Base-by-base conservation (phyloP, 2,797 vertebrate species). In the Rhabdophis nuchalis region DNA sequence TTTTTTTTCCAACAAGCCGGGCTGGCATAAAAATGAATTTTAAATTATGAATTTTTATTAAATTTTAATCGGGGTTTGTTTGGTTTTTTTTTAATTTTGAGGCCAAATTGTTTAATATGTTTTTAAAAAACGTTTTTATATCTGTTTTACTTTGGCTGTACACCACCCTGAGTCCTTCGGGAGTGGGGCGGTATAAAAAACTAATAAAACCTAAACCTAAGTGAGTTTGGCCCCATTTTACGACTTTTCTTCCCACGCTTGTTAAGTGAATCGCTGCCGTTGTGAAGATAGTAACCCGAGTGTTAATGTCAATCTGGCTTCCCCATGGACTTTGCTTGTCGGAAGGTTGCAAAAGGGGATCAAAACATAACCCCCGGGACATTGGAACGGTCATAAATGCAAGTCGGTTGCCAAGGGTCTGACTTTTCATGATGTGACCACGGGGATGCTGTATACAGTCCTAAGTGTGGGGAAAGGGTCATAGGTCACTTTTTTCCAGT, bases 351-450 rank as follows among this genome's bases (percentile, higher is more conserved):
- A n/a, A 14, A 64, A 64, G 12, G 12, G 10, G 27, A n/a, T 61
- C 4, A 1, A 5, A 1, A 5, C 1, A 0, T n/a, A n/a, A 29
- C 27, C 12, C 12, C 29, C 0, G 27, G 27, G 4, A 68, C 2
- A 32, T 2, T 16, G 61, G 29, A 68, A 16, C 2, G 0, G 13
- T 32, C 61, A 7, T 68, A 68, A 68, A 68, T 16, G 2, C 2
- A 2, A 68, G n/a, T 32, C 2, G 14, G n/a, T 32, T 32, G 13
- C 14, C 29, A 32, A 7, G 3, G 0, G 60, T 61, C 60, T 61
- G 60, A 32, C 5, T 68, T 68, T 68, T 2, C 29, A 32, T 68
- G 13, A 6, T 6, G n/a, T 32, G 61, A 16, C 13, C 61, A 32
- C 4, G 5, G 13, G 13, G 61, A 16, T 68, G 13, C 13, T 27